Conservation (phyloP, 2,113 vertebrate genomes). For the Perca schrenkii region DNA sequence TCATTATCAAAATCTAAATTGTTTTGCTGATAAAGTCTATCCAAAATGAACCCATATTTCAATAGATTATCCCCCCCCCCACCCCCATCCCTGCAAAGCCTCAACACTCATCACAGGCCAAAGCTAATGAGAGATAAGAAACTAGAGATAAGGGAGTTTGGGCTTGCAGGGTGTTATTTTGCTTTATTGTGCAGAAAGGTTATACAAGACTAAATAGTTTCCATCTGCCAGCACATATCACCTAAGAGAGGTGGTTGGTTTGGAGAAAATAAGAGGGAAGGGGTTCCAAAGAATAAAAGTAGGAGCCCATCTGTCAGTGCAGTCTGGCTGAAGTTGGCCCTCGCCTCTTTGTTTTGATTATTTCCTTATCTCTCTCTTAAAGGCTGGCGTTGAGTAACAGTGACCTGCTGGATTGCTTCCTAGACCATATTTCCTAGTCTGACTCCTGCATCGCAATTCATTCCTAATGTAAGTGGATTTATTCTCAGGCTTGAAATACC, state of each 20-base stretch:
- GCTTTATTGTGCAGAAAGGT: slow-evolving; percentile 59
- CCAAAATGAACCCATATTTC: slow-evolving; percentile 75
- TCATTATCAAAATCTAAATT: slow-evolving; percentile 79
- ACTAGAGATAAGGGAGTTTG: slow-evolving; percentile 65
- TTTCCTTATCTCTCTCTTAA: slow-evolving; percentile 78
- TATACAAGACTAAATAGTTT: slow-evolving; percentile 50
- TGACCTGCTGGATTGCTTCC: slow-evolving; percentile 73
- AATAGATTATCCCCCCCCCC: slow-evolving; percentile 53
- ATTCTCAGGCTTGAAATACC: slow-evolving; percentile 51
- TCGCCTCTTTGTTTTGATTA: slow-evolving; percentile 75
- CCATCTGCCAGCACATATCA: slow-evolving; percentile 39
- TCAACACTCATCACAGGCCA: slow-evolving; percentile 60
- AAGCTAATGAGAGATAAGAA: slow-evolving; percentile 78
- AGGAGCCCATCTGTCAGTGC: slow-evolving; percentile 70
- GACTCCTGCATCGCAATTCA: slow-evolving; percentile 58
- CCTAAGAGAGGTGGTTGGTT: slow-evolving; percentile 25
- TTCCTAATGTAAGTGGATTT: slow-evolving; percentile 67
- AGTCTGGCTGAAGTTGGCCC: slow-evolving; percentile 70
- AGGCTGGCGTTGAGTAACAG: slow-evolving; percentile 75
- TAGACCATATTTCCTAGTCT: slow-evolving; percentile 68
- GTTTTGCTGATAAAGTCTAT: slow-evolving; percentile 76
- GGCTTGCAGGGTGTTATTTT: slow-evolving; percentile 47
- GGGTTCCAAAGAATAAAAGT: slow-evolving; percentile 55
- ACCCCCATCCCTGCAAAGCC: slow-evolving; percentile 33
- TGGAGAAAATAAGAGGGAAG: slow-evolving; percentile 53